These are phyloP conservation scores for Toxotes lorentzi DNA, from an alignment of 2,797 vertebrate species.

Conservation along the genomic window DNA sequence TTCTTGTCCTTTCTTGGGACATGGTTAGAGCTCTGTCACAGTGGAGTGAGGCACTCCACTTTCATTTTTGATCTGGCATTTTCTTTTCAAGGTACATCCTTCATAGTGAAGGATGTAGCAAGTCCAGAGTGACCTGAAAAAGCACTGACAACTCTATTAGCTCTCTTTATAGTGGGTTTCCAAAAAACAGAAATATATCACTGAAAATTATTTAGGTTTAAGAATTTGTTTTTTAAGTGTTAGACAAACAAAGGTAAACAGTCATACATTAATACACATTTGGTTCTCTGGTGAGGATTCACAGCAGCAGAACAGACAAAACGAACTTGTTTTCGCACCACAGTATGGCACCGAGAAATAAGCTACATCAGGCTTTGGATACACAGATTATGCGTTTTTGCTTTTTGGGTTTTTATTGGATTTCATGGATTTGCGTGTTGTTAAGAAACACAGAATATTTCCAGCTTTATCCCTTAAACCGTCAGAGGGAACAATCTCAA, in stretches of 20 bases:
- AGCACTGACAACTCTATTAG: background rate
- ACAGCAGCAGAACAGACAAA: too few relatives aligned
- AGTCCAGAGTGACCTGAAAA: conserved; percentile 35
- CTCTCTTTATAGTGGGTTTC: background rate
- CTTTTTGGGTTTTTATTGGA: too few relatives aligned
- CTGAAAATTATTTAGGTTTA: background rate
- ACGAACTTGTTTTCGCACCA: too few relatives aligned
- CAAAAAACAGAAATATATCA: background rate
- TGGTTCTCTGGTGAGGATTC: too few relatives aligned
- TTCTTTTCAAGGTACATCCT: conserved; percentile 4
- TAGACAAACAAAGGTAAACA: too few relatives aligned
- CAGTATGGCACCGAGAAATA: too few relatives aligned
- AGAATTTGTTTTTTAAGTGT: too few relatives aligned
- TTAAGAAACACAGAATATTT: background rate
- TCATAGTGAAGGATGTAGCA: conserved; percentile 4
- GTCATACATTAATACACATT: too few relatives aligned
- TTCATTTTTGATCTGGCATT: conserved; percentile 7
- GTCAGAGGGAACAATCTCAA: background rate
- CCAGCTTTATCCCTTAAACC: background rate
- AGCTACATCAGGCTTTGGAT: background rate
- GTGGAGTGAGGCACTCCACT: conserved; percentile 11
- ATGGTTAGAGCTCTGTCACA: conserved; percentile 31
- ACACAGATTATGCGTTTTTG: too few relatives aligned
- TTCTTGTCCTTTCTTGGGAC: conserved; percentile 17
- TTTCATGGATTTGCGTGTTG: background rate